phyloP scores from a whole-genome alignment of 2,797 vertebrate genomes.

The Australoheros facetus region DNA sequence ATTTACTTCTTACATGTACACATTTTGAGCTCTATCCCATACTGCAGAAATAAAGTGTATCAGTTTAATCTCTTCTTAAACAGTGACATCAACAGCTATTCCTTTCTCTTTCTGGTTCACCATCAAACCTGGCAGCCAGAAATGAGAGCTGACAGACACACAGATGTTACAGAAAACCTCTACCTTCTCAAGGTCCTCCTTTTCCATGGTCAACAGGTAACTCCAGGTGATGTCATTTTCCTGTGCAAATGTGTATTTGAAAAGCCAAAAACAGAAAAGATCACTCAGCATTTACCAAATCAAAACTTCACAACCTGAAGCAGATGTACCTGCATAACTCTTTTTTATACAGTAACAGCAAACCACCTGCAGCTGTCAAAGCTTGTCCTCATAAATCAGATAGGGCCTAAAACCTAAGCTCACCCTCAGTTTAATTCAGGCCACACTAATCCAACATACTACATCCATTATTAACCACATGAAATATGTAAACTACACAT shows the following conservation, averaged over 20 bases:
- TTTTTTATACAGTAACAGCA: slow-evolving; percentile 7
- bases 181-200: slow-evolving; percentile 89
- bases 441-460: slow-evolving; percentile 3
- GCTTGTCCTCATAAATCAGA: slow-evolving; percentile 19
- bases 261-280: slow-evolving; percentile 8
- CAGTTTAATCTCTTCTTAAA: not conserved
- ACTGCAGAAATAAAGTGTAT: not conserved
- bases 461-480: slow-evolving; percentile 14
- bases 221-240: slow-evolving; percentile 87
- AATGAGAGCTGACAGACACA: slow-evolving; percentile 31
- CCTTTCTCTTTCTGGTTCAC: slow-evolving; percentile 29
- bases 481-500: slow-evolving; percentile 63
- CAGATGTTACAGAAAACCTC: slow-evolving; percentile 34
- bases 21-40: not conserved
- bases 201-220: slow-evolving; percentile 86
- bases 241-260: slow-evolving; percentile 67
- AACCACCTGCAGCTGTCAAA: slow-evolving; percentile 43
- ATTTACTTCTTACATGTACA: not conserved
- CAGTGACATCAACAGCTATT: not conserved
- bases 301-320: slow-evolving; percentile 41
- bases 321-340: slow-evolving; percentile 59
- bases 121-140: not conserved
- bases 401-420: slow-evolving; percentile 8
- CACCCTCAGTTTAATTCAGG: slow-evolving; percentile 21
- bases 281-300: slow-evolving; percentile 44